Conservation (phyloP, 1,140 invertebrate species). For the Pemphigus obesinymphae region DNA sequence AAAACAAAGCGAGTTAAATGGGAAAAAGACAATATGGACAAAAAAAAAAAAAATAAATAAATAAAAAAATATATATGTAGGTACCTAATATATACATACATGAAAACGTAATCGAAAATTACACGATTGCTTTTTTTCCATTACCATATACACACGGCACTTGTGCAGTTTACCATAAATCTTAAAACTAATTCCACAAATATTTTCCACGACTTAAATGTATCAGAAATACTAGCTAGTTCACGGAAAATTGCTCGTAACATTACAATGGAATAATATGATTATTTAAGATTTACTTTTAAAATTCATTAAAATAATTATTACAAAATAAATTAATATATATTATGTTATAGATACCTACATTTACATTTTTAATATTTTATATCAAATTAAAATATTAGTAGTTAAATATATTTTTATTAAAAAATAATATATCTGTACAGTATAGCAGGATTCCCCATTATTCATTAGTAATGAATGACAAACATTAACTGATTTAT, state of each 20-base stretch:
- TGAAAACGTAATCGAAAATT: constrained; percentile 34
- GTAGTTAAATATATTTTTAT: too few species aligned
- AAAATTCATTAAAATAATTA: neutral
- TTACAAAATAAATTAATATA: too few species aligned
- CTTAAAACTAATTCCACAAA: neutral
- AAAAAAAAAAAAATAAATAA: neutral
- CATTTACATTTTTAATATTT: too few species aligned
- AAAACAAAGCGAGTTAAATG: constrained; percentile 3
- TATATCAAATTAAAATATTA: too few species aligned
- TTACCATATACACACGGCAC: neutral
- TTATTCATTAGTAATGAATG: too few species aligned
- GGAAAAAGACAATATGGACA: neutral
- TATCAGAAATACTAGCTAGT: neutral
- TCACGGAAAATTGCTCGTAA: neutral
- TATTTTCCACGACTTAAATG: neutral
- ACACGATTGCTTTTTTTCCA: constrained; percentile 17
- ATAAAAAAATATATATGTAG: too few species aligned
- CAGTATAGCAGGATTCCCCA: too few species aligned
- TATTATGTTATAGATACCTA: too few species aligned
- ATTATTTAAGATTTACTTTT: neutral
- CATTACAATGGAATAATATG: too few species aligned
- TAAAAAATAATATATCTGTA: too few species aligned
- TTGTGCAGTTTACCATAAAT: neutral
- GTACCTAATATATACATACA: too few species aligned
- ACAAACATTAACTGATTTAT: too few species aligned